A percentile compares a stretch with the other conserved stretches of the same genome.
Conservation (phyloP, 2,888 invertebrate species). For the Spicauda simplicius region DNA sequence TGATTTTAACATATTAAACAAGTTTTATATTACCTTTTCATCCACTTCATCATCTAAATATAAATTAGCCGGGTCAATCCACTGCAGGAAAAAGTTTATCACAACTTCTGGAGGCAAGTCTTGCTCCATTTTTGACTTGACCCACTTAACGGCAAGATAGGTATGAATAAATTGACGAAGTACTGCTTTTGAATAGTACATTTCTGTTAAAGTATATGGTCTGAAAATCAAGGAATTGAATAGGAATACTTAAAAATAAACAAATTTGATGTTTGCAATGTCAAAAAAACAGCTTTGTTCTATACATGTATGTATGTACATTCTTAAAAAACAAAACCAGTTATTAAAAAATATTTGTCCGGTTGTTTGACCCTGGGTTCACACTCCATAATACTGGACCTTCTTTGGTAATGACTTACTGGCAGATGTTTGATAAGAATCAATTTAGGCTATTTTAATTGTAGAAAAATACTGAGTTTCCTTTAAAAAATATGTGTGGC, state of each 20-base stretch:
- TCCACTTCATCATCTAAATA: slow-evolving; percentile 55
- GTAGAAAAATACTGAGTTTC: too few species aligned
- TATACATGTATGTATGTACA: too few species aligned
- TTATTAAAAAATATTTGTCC: too few species aligned
- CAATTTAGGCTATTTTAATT: too few species aligned
- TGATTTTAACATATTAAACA: too few species aligned
- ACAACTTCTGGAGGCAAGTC: slow-evolving; percentile 58
- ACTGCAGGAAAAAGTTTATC: slow-evolving; percentile 65
- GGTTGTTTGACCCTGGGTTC: too few species aligned
- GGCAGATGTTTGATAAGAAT: too few species aligned
- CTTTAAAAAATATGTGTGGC: too few species aligned
- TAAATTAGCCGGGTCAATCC: slow-evolving; percentile 59
- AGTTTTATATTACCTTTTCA: slow-evolving; percentile 48
- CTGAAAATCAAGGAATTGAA: slow-evolving; percentile 47
- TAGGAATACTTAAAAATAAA: slow-evolving; percentile 2
- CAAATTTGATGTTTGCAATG: background rate
- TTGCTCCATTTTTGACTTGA: slow-evolving; percentile 46
- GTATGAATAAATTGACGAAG: slow-evolving; percentile 61
- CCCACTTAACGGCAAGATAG: slow-evolving; percentile 62
- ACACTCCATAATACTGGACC: too few species aligned
- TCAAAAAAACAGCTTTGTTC: too few species aligned
- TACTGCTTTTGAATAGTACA: slow-evolving; percentile 61
- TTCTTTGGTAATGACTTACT: too few species aligned
- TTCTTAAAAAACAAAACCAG: too few species aligned
- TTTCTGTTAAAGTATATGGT: slow-evolving; percentile 61